Evolutionary conservation across 2,888 invertebrate species (phyloP), one percentile per base, ranked within the genome.

Genomic region (Palloptera scutellata): DNA sequence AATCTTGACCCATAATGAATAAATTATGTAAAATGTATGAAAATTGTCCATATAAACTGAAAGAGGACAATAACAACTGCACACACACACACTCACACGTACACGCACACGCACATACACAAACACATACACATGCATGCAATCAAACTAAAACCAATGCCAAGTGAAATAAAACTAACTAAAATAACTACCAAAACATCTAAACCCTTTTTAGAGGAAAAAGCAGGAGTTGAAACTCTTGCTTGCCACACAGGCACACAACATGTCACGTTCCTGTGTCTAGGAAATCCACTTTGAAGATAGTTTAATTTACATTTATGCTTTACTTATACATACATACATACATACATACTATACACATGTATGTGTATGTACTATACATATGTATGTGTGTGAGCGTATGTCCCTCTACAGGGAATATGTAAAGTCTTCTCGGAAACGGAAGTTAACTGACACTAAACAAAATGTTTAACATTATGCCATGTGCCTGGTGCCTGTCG

Each of bases 401-500:
- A 12, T 12, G 42, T 42, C 10, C 9, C 1, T 19, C 41, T 11
- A 10, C 12, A 12, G 41, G 48, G 58, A 70, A 68, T 69, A 55
- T 61, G 41, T 63, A 64, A 30, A 51, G 64, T 64, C 53, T 64
- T 42, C 10, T 13, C 71, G 72, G 72, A 72, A 72, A 72, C 75
- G 80, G 79, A 79, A 80, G 79, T 77, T 73, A 30, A 78, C 81
- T 81, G 81, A 81, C 81, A 81, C 79, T 75, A 75, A 78, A 81
- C 81, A 82, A 81, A 81, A 80, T 82, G 82, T 81, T 81, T 80
- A 81, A 82, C 81, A 82, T 81, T 81, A 76, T 73, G 69, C 69
- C 72, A 67, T 62, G 60, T 43, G 30, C 30, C 30, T 30, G 66
- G 67, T 68, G 30, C 6, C 6, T 30, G 30, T 30, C 6, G 30